Conservation (phyloP, 2,797 vertebrate species). For the Dermochelys coriacea region DNA sequence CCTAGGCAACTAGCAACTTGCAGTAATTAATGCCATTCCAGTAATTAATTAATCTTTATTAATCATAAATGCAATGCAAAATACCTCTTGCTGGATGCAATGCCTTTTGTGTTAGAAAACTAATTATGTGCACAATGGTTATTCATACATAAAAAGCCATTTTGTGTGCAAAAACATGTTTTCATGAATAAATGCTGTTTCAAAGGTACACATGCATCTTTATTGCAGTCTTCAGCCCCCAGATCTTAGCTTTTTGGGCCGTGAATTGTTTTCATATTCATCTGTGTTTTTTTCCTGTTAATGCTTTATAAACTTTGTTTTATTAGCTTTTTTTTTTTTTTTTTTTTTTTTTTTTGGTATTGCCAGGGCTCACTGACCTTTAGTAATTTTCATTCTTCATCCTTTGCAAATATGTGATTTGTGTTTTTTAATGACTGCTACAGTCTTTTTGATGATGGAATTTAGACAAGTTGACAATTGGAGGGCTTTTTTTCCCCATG, state of each 20-base stretch:
- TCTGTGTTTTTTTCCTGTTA: not conserved
- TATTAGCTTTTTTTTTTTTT: not conserved
- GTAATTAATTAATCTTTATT: constrained; percentile 7
- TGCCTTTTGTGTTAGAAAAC: not conserved
- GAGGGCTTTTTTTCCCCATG: constrained; percentile 5
- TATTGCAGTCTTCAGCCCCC: not conserved
- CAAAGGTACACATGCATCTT: not conserved
- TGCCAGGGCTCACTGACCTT: not conserved
- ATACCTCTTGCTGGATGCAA: not conserved
- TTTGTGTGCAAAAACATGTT: not conserved
- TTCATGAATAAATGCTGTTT: not conserved
- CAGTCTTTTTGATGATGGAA: not conserved
- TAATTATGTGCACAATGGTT: not conserved
- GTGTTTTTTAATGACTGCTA: not conserved
- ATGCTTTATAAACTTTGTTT: not conserved
- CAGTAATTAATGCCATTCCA: not conserved
- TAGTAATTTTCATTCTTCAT: constrained; percentile 9
- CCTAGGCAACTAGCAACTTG: not conserved
- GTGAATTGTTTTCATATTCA: not conserved
- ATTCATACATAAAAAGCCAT: not conserved
- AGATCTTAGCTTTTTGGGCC: not conserved
- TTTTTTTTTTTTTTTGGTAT: not conserved
- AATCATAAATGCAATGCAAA: not conserved
- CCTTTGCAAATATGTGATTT: not conserved
- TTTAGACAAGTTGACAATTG: constrained; percentile 25